A percentile compares a stretch with the other conserved stretches of the same genome.
Conservation (phyloP, 2,113 vertebrate species). For the Pituophis catenifer region DNA sequence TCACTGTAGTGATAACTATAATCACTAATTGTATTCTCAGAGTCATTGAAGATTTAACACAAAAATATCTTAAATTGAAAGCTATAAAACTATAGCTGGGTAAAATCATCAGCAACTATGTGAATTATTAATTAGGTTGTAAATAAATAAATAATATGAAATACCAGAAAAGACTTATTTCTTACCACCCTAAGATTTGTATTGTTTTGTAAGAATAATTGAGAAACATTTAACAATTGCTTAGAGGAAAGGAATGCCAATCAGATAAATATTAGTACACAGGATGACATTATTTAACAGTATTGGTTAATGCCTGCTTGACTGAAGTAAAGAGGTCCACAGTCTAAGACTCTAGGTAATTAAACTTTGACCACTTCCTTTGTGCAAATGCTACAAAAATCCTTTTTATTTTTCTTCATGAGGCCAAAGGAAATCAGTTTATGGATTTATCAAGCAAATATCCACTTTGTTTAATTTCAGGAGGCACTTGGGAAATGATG, state of each 20-base stretch:
- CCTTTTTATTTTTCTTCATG: background rate
- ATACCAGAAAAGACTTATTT: background rate
- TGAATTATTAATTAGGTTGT: background rate
- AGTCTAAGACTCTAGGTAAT: background rate
- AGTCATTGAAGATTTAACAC: background rate
- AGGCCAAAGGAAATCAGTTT: background rate
- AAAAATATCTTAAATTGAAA: background rate
- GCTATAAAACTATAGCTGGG: background rate
- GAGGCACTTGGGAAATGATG: background rate
- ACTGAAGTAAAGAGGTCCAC: background rate
- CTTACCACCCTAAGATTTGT: background rate
- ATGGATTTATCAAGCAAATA: background rate
- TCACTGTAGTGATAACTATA: background rate
- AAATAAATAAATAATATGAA: background rate
- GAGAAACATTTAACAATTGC: background rate
- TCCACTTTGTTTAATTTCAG: background rate
- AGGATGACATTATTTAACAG: background rate
- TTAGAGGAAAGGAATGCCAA: conserved; percentile 10
- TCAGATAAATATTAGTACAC: conserved; percentile 17
- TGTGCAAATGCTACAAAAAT: conserved; percentile 8
- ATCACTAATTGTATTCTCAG: background rate
- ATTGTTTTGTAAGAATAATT: background rate
- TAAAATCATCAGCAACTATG: background rate
- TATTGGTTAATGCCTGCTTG: background rate
- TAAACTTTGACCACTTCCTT: background rate